Evolutionary conservation across 1,140 invertebrate species (phyloP), one percentile per base, ranked within the genome.

Genomic region (Drosophila bipectinata): DNA sequence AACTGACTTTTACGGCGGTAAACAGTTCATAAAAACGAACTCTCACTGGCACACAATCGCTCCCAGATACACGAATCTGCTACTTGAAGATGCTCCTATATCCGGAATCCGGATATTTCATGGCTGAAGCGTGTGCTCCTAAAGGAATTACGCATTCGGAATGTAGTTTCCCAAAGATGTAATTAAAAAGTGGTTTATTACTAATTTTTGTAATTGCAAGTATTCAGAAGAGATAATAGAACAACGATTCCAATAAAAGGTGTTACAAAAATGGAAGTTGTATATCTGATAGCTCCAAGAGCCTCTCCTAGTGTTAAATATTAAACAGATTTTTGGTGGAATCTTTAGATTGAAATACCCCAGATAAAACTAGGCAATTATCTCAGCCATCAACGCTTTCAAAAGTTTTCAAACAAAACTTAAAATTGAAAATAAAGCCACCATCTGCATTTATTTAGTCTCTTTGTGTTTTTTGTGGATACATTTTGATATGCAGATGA

Each of bases 1-100:
- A 88, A 88, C 28, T 87, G 84, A 87, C 83, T 89, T 87, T 87
- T 83, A 87, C 76, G 83, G 63, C 84, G 78, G 79, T 87, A 87
- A 87, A 87, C 83, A 87, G 83, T 83, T 83, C 84, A 83, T 87
- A 82, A 87, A 47, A 77, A 77, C 30, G 58, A 77, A 52, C 54
- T 69, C 51, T 69, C 49, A 45, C 63, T 26, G 49, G 44, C 55
- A 67, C 60, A 67, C 60, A 74, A 55, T 59, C 54, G 62, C 37
- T 44, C 37, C 53, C 60, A 62, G 62, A 69, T 55, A 45, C 64
- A 66, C 60, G 60, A 53, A 32, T 32, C 28, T 52, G 62, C 39
- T 48, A 77, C 55, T 63, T 52, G 14, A 57, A 60, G 55, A 81
- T 77, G 78, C 60, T 59, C 41, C 53, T 21, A 60, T 21, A 26